Conservation (phyloP, 2,113 vertebrate genomes). For the Apeltes quadracus region DNA sequence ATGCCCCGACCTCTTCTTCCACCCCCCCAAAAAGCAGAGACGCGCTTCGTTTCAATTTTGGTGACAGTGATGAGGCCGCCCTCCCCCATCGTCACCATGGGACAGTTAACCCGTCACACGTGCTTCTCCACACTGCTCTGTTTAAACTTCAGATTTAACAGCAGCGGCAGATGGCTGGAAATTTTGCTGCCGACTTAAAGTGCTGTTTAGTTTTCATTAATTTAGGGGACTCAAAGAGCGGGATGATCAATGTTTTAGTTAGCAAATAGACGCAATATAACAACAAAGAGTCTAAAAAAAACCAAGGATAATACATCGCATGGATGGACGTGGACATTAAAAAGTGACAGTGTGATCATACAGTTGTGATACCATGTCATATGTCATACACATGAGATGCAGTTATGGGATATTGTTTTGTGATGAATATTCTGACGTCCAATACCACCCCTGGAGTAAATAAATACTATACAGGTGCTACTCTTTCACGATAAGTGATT, state of each 20-base stretch:
- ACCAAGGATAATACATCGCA: neutral
- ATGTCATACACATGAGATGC: neutral
- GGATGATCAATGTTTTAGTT: constrained; percentile 42
- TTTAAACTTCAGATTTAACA: constrained; percentile 51
- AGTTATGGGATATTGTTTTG: neutral
- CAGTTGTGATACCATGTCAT: neutral
- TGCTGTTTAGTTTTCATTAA: constrained; percentile 67
- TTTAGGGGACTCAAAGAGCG: constrained; percentile 45
- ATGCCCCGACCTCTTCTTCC: constrained; percentile 37
- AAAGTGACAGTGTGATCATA: neutral
- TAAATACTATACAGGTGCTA: constrained; percentile 53
- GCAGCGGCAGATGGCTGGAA: constrained; percentile 57
- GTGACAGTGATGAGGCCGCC: constrained; percentile 66
- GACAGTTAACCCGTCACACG: constrained; percentile 38
- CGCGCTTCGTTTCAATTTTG: constrained; percentile 67
- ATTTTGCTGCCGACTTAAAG: constrained; percentile 55
- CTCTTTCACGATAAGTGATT: constrained; percentile 69
- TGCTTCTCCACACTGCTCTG: constrained; percentile 36
- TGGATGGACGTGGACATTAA: no score
- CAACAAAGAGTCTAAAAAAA: neutral
- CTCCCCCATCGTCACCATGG: constrained; percentile 45
- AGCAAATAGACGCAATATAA: neutral
- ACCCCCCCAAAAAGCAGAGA: constrained; percentile 44
- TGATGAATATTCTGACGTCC: neutral
- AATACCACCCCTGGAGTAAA: constrained; percentile 6